Evolutionary conservation across 2,888 invertebrate genomes (phyloP), one percentile per base, ranked within the genome.

Genomic region (Epinotia ramella): DNA sequence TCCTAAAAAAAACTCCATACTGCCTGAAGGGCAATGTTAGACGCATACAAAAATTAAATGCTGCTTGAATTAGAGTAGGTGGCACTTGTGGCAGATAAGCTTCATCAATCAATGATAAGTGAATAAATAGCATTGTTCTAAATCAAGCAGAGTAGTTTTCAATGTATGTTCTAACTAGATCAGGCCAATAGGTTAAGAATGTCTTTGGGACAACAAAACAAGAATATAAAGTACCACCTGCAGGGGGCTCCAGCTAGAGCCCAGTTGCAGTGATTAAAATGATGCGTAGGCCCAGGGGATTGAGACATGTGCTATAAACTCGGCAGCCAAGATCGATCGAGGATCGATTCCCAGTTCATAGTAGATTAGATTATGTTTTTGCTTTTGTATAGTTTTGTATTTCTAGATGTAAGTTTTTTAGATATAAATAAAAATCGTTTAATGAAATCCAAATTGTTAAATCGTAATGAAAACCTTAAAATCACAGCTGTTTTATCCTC

Each of bases 201-300:
- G 70, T 65, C 77, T 57, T n/a, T 73, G 65, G 79, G 78, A 79
- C 78, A 83, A 81, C 77, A 84, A 83, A 84, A 85, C 78, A 84
- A 85, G 86, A 89, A 88, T 85, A 87, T 86, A 88, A 89, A 88
- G 86, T 87, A 90, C 89, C 94, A 96, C 96, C 95, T 96, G 96
- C 88, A 96, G 90, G 83, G 96, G 96, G 91, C 96, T 96, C 96
- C 96, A 96, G 86, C 96, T 96, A 81, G 96, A 95, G 88, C 96
- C 95, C 87, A 96, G 95, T 88, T 96, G 96, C 86, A n/a, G n/a
- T n/a, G n/a, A n/a, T n/a, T n/a, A n/a, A n/a, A n/a, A n/a, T n/a
- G n/a, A n/a, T n/a, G n/a, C n/a, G n/a, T n/a, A n/a, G n/a, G n/a
- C n/a, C n/a, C n/a, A n/a, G n/a, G n/a, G n/a, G n/a, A n/a, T n/a